Conservation (phyloP, 2,888 invertebrate genomes). For the Netelia melanura region DNA sequence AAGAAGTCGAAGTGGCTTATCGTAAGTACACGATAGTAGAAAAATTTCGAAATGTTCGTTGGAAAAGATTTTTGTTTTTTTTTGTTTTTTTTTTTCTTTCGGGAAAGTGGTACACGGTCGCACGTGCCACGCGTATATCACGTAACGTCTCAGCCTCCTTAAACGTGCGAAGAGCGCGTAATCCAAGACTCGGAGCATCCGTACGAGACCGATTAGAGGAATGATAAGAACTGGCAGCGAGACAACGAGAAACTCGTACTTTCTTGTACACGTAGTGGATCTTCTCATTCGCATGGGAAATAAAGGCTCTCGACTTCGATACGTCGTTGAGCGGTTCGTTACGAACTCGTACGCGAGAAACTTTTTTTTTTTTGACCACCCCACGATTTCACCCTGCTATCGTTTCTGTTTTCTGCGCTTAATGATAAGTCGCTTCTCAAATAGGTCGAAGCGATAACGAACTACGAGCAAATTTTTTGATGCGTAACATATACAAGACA, state of each 20-base stretch:
- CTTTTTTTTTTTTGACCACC: slow-evolving; percentile 35
- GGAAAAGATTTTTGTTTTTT: slow-evolving; percentile 13
- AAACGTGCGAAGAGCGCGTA: slow-evolving; percentile 17
- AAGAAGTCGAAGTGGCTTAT: neutral
- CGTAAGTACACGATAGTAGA: neutral
- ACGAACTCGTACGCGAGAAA: neutral
- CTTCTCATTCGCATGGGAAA: no score
- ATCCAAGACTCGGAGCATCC: slow-evolving; percentile 34
- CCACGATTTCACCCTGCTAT: slow-evolving; percentile 12
- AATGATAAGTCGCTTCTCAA: slow-evolving; percentile 64
- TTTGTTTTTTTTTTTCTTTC: neutral
- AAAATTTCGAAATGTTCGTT: neutral
- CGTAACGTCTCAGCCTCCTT: slow-evolving; percentile 4
- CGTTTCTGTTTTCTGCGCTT: slow-evolving; percentile 39
- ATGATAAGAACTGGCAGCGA: neutral
- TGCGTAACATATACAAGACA: neutral
- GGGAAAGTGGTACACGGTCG: slow-evolving; percentile 32
- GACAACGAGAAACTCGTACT: neutral
- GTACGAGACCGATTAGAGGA: neutral
- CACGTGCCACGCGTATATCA: slow-evolving; percentile 36
- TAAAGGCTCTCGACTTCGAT: no score
- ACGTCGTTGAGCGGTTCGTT: no score
- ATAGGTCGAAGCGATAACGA: slow-evolving; percentile 72
- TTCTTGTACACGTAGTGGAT: neutral
- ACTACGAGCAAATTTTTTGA: neutral